phyloP scores from a whole-genome alignment of 2,888 invertebrate species.

The Linnaemya vulpina region DNA sequence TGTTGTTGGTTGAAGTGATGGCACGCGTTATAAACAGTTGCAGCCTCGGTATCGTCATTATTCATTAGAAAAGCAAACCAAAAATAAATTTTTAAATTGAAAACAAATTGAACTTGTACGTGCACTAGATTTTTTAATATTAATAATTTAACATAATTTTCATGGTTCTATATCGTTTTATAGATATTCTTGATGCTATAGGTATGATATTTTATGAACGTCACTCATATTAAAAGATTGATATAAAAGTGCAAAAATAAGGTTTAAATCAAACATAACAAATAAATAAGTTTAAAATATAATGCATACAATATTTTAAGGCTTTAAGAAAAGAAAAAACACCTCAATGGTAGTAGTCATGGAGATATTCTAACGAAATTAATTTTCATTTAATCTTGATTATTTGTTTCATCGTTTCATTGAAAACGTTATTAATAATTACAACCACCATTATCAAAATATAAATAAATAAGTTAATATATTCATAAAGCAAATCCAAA shows the following conservation, averaged over 20 bases:
- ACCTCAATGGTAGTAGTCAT: neutral
- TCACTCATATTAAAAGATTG: neutral
- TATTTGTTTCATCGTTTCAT: neutral
- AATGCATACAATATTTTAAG: neutral
- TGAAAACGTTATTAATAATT: no score
- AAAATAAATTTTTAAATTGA: slow-evolving; percentile 61
- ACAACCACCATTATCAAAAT: no score
- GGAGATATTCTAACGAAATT: slow-evolving; percentile 4
- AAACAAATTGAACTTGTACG: slow-evolving; percentile 57
- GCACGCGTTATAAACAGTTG: slow-evolving; percentile 70
- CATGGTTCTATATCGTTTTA: slow-evolving; percentile 72
- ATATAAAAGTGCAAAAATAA: slow-evolving; percentile 8
- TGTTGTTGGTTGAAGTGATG: slow-evolving; percentile 71
- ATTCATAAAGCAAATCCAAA: no score
- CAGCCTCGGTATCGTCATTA: slow-evolving; percentile 63
- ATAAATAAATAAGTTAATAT: no score
- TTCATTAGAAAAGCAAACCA: slow-evolving; percentile 58
- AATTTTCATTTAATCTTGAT: neutral
- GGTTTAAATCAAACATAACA: no score
- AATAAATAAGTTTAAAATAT: neutral
- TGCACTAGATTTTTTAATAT: slow-evolving; percentile 55
- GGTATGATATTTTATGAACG: slow-evolving; percentile 54
- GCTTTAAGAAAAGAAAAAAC: neutral
- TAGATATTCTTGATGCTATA: slow-evolving; percentile 70
- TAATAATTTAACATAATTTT: slow-evolving; percentile 59